Percentiles rank a stretch among this genome's conserved stretches.
Conservation (phyloP, 2,888 invertebrate species). For the Agriopis leucophaearia region DNA sequence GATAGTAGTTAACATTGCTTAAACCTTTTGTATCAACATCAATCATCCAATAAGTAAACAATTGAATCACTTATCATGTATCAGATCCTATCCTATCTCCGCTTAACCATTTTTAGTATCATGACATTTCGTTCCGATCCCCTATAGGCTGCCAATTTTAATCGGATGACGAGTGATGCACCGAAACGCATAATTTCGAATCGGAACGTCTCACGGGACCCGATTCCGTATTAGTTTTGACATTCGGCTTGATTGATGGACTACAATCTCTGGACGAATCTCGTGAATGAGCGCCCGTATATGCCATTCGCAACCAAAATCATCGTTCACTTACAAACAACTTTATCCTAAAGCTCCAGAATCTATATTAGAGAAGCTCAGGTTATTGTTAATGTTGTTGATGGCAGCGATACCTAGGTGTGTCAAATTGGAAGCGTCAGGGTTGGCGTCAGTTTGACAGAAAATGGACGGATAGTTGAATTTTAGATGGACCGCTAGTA, state of each 20-base stretch:
- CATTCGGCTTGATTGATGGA: conserved; percentile 85
- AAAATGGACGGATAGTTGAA: conserved; percentile 72
- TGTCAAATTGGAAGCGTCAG: conserved; percentile 75
- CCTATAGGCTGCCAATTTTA: conserved; percentile 84
- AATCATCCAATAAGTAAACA: conserved; percentile 38
- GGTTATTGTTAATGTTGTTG: conserved; percentile 48
- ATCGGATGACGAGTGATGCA: conserved; percentile 81
- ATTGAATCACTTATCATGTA: conserved; percentile 36
- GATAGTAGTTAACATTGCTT: conserved; percentile 10
- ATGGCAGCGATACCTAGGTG: conserved; percentile 71
- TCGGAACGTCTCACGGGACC: conserved; percentile 81
- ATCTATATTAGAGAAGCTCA: conserved; percentile 24
- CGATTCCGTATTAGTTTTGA: conserved; percentile 84
- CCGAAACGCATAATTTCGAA: conserved; percentile 82
- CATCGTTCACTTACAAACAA: conserved; percentile 5
- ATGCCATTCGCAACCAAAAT: conserved; percentile 53
- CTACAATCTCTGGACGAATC: conserved; percentile 81
- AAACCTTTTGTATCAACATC: conserved; percentile 35
- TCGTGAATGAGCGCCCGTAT: conserved; percentile 81
- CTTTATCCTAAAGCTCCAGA: conserved; percentile 26
- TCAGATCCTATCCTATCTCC: conserved; percentile 28
- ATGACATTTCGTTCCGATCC: conserved; percentile 55
- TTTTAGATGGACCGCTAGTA: conserved; percentile 66
- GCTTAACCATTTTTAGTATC: conserved; percentile 45
- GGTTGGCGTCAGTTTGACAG: conserved; percentile 71